These are phyloP conservation scores for Falcunculus frontatus DNA, from an alignment of 2,113 vertebrate genomes.

Conservation along the genomic window DNA sequence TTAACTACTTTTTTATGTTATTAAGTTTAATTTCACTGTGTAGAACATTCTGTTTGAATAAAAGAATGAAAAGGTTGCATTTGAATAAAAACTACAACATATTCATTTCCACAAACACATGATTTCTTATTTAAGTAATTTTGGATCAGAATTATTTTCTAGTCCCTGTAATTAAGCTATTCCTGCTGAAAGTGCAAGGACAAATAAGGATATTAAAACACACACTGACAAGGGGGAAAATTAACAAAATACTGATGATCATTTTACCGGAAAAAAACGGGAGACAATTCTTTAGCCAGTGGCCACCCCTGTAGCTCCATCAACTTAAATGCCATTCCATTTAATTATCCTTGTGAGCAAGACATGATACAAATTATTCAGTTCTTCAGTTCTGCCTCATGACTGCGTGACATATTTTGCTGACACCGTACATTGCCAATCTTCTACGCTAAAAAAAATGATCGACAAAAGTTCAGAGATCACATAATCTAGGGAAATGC, in stretches of 20 bases:
- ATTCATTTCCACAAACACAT: neutral
- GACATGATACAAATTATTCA: neutral
- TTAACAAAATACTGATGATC: neutral
- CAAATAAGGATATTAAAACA: neutral
- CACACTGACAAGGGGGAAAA: neutral
- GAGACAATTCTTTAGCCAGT: neutral
- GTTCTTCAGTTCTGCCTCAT: neutral
- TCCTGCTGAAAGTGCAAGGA: neutral
- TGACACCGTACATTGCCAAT: neutral
- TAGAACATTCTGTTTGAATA: neutral
- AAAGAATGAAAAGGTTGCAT: neutral
- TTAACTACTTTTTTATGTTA: neutral
- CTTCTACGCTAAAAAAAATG: neutral
- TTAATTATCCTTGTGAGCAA: constrained; percentile 24
- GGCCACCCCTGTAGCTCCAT: neutral
- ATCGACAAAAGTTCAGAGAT: neutral
- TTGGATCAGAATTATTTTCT: neutral
- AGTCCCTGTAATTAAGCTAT: neutral
- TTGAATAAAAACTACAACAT: neutral
- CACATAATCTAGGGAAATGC: neutral
- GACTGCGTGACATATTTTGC: neutral
- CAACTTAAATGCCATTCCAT: constrained; percentile 2
- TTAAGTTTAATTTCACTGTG: neutral
- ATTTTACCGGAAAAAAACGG: neutral
- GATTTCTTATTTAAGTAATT: neutral